These are phyloP conservation scores for Aurelia sp. DNA, from an alignment of 30 jellyfish, hydroid and myxozoan genomes.

Conservation along the genomic window DNA sequence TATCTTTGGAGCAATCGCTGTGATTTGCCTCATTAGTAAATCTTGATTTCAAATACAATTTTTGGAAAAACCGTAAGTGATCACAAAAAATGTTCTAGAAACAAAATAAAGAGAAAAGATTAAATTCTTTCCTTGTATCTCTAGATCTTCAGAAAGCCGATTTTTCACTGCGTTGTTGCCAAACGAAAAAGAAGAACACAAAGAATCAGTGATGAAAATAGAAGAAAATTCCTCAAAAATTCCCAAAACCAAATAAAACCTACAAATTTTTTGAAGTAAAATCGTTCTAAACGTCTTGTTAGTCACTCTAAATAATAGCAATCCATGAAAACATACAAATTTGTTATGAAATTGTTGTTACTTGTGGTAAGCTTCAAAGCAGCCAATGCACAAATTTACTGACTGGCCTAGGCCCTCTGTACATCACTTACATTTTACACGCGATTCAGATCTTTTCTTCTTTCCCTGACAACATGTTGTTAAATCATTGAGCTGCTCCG, in stretches of 20 bases:
- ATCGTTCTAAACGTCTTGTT: too few species aligned
- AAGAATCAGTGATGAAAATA: not conserved
- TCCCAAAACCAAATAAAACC: not conserved
- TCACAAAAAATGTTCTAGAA: not conserved
- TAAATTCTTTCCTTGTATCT: too few species aligned
- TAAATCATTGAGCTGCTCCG: too few species aligned
- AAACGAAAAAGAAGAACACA: not conserved
- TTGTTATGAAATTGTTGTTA: not conserved
- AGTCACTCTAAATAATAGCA: too few species aligned
- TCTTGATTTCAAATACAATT: not conserved
- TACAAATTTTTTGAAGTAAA: too few species aligned
- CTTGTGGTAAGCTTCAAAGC: not conserved
- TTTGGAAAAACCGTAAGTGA: not conserved
- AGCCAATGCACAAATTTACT: not conserved
- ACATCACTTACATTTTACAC: not conserved
- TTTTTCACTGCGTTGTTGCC: not conserved
- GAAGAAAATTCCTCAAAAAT: not conserved
- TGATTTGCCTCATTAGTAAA: not conserved
- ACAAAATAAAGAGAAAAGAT: not conserved
- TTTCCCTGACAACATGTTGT: slow-evolving; percentile 11
- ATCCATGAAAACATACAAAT: not conserved
- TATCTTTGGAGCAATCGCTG: not conserved
- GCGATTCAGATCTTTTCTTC: not conserved
- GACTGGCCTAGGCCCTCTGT: not conserved
- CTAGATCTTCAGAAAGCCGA: too few species aligned